Evolutionary conservation across 2,113 vertebrate genomes (phyloP).

Genomic region (Phainopepla nitens): DNA sequence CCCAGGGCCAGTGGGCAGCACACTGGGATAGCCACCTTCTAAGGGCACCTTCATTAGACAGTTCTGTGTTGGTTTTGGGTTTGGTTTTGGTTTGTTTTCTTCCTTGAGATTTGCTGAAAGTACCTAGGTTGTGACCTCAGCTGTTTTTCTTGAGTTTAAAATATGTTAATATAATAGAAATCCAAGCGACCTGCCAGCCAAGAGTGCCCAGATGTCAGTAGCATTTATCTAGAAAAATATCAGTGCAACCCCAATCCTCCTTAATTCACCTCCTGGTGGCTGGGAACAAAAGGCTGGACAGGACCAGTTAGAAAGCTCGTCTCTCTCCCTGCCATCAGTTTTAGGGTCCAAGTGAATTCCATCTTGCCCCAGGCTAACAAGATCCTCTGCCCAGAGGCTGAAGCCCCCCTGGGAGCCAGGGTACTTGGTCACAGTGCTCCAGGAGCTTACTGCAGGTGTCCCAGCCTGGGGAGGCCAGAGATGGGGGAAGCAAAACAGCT

Average conservation of each 20-base stretch:
- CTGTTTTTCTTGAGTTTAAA: neutral
- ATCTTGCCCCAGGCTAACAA: neutral
- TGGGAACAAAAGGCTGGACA: neutral
- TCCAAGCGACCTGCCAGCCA: neutral
- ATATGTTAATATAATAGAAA: neutral
- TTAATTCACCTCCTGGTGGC: neutral
- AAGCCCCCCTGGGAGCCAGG: fast-evolving
- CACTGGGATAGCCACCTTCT: fast-evolving
- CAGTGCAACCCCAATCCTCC: neutral
- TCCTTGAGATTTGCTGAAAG: neutral
- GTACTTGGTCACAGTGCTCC: fast-evolving
- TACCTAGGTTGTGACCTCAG: neutral
- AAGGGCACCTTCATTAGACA: neutral
- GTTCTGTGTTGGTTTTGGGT: neutral
- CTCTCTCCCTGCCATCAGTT: neutral
- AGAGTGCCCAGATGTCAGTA: neutral
- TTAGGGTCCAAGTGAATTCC: neutral
- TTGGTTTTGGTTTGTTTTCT: neutral
- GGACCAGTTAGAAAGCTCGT: neutral
- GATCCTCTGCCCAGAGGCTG: neutral
- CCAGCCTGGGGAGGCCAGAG: fast-evolving
- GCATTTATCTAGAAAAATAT: neutral
- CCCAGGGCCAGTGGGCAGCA: fast-evolving
- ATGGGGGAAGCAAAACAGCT: neutral
- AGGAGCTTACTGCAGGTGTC: neutral